Evolutionary conservation across 2,113 vertebrate genomes (phyloP).

Genomic region (Charina bottae): DNA sequence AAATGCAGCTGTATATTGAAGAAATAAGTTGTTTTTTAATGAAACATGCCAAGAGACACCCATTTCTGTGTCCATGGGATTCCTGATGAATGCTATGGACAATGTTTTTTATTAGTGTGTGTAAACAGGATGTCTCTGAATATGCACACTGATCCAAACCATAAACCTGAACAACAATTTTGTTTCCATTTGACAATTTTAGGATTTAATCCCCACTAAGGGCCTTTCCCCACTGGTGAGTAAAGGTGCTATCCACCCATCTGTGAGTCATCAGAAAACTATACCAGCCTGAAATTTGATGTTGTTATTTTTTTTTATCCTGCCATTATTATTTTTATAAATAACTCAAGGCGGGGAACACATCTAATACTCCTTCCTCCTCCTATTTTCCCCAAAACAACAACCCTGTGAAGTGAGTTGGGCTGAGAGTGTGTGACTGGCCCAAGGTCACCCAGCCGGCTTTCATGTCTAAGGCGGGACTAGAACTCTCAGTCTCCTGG

Average conservation of each 20-base stretch:
- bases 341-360: too few relatives aligned
- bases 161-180: neutral
- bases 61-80: neutral
- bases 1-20: slow-evolving; percentile 22
- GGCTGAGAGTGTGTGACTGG: too few relatives aligned
- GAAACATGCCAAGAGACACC: neutral
- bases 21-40: slow-evolving; percentile 27
- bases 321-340: too few relatives aligned
- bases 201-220: neutral
- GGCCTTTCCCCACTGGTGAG: neutral
- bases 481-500: too few relatives aligned
- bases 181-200: neutral
- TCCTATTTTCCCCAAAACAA: too few relatives aligned
- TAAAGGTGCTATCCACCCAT: neutral
- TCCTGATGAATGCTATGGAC: neutral
- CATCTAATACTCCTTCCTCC: too few relatives aligned
- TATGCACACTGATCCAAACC: neutral
- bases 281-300: neutral
- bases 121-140: neutral
- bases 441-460: too few relatives aligned
- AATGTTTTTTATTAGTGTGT: neutral
- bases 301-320: too few relatives aligned
- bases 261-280: neutral
- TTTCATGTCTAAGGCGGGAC: too few relatives aligned
- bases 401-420: too few relatives aligned